Conservation (phyloP, 2,113 vertebrate genomes). For the Sturnus vulgaris region DNA sequence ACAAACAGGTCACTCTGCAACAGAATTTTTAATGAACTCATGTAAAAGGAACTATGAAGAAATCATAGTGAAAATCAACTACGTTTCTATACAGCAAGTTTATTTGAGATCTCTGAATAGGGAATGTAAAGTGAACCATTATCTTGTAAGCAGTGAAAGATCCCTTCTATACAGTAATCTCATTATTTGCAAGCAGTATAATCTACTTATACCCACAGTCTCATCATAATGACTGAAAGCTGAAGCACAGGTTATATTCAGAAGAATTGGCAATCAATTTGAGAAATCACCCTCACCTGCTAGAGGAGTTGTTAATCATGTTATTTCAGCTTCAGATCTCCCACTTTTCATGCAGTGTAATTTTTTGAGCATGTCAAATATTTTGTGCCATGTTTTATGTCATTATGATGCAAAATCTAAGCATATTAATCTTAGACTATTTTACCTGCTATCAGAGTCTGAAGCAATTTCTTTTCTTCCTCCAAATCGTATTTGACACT, state of each 20-base stretch:
- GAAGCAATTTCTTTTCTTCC: slow-evolving; percentile 98
- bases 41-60: not conserved
- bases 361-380: not conserved
- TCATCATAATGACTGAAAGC: not conserved
- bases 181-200: not conserved
- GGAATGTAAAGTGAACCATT: not conserved
- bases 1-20: slow-evolving; percentile 93
- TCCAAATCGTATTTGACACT: slow-evolving; percentile 99
- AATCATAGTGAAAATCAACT: not conserved
- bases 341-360: not conserved
- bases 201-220: not conserved
- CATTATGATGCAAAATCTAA: not conserved
- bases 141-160: not conserved
- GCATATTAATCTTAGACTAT: not conserved
- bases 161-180: not conserved
- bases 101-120: not conserved
- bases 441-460: slow-evolving; percentile 97
- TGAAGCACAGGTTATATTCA: not conserved
- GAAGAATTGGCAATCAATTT: not conserved
- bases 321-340: not conserved
- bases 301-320: not conserved
- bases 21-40: not conserved
- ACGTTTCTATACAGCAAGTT: not conserved
- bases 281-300: not conserved
- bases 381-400: not conserved